Percentiles rank a stretch among this genome's conserved stretches.
phyloP scores from a whole-genome alignment of 1,140 invertebrate species.

The Drosophila paulistorum region DNA sequence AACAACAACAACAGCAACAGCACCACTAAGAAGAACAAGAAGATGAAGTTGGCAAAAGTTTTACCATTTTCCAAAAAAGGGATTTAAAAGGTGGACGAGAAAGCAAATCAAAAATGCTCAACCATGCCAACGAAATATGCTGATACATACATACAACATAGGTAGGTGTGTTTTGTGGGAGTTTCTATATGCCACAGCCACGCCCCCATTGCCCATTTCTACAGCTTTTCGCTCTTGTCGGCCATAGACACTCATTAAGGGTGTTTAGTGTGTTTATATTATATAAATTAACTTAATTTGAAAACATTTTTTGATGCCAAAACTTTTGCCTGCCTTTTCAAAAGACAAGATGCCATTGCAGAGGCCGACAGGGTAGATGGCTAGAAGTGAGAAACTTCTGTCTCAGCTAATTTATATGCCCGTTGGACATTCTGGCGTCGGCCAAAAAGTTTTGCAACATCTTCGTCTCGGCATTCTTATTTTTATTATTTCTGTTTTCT shows the following conservation, averaged over 20 bases:
- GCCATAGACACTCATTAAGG: slow-evolving; percentile 64
- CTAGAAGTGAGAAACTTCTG: slow-evolving; percentile 37
- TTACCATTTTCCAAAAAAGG: slow-evolving; percentile 62
- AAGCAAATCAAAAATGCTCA: slow-evolving; percentile 57
- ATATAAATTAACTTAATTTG: slow-evolving; percentile 81
- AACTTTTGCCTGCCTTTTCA: slow-evolving; percentile 63
- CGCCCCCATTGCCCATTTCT: background rate
- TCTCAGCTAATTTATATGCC: slow-evolving; percentile 77
- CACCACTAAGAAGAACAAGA: slow-evolving; percentile 10
- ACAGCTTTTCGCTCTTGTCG: background rate
- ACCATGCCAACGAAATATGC: slow-evolving; percentile 25
- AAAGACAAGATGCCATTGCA: slow-evolving; percentile 1
- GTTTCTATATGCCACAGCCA: slow-evolving; percentile 4
- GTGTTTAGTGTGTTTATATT: slow-evolving; percentile 75
- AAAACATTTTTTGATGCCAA: slow-evolving; percentile 80
- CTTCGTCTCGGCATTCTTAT: slow-evolving; percentile 42
- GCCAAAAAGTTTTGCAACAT: slow-evolving; percentile 71
- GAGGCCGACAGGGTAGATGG: background rate
- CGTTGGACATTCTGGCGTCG: slow-evolving; percentile 76
- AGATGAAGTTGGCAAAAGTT: slow-evolving; percentile 39
- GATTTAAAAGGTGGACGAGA: slow-evolving; percentile 59
- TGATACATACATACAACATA: slow-evolving; percentile 14
- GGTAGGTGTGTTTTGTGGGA: slow-evolving; percentile 20
- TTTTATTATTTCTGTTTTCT: slow-evolving; percentile 43
- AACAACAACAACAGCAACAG: background rate